These are phyloP conservation scores for Saturnia pavonia DNA, from an alignment of 2,888 invertebrate genomes.

Conservation along the genomic window DNA sequence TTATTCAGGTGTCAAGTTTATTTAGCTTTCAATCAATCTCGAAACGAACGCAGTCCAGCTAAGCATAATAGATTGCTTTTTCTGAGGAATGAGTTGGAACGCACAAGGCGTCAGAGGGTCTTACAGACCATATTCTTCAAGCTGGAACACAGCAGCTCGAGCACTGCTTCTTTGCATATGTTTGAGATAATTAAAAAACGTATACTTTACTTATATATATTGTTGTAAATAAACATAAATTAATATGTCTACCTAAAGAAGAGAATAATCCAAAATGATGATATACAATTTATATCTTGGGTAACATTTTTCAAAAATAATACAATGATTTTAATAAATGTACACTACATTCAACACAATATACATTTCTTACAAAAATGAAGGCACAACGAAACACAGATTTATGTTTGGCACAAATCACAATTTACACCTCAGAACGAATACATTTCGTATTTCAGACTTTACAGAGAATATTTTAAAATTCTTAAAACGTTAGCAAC, in stretches of 20 bases:
- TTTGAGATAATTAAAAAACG: too few species aligned
- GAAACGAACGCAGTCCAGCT: too few species aligned
- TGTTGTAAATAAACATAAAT: not conserved
- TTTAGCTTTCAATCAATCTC: too few species aligned
- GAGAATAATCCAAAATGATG: not conserved
- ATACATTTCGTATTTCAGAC: constrained; percentile 31
- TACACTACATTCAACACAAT: constrained; percentile 21
- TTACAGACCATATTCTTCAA: too few species aligned
- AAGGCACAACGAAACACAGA: constrained; percentile 37
- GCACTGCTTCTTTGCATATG: too few species aligned
- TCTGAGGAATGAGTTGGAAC: too few species aligned
- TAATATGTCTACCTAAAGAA: not conserved
- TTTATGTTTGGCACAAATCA: constrained; percentile 48
- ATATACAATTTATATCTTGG: not conserved
- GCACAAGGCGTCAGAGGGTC: too few species aligned
- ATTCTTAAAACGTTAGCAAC: constrained; percentile 13
- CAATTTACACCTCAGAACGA: constrained; percentile 40
- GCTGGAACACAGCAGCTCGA: too few species aligned
- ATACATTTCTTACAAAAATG: constrained; percentile 38
- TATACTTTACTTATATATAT: too few species aligned
- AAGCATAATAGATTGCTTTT: too few species aligned
- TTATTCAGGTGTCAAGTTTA: too few species aligned
- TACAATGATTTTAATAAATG: constrained; percentile 11
- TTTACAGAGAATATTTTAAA: constrained; percentile 26
- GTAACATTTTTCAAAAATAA: not conserved